Base-by-base conservation (phyloP, 2,797 vertebrate genomes). In the Hoplostethus mediterraneus region DNA sequence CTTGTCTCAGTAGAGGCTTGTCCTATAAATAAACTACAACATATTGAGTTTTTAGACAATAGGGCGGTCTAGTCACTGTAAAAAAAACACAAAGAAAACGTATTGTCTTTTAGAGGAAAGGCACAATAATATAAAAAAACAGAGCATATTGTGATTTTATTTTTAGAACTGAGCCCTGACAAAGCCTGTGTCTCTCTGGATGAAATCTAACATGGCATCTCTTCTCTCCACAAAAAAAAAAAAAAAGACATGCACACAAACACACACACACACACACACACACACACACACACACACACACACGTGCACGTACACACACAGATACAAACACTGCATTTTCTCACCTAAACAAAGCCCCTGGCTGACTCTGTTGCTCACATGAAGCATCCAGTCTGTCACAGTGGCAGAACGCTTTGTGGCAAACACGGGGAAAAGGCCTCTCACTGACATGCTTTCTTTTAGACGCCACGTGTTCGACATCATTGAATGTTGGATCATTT, bases 371-470 rank as follows among this genome's bases (percentile, higher is more conserved):
- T 28, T 28, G 28, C 28, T 28, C 28, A 28, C 28, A 75, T 80
- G 84, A 82, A 78, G 71, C 82, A 79, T 80, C 70, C 81, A 82
- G 83, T 77, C 89, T 85, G 86, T 89, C 82, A 80, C 60, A 66
- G 75, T 72, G 83, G 86, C 73, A 79, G 73, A 72, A 79, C 82
- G 82, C 85, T 84, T 89, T 80, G 81, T 87, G 87, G 82, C 57
- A 59, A 82, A 75, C 63, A 82, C 85, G 79, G 28, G 48, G 73
- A 84, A 53, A 68, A 47, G 69, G 76, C 63, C 65, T 82, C 63
- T 47, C 64, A 65, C 60, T 83, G 82, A 86, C 85, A 79, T 13
- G 53, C 79, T 73, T 59, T 70, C 58, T 79, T 79, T 85, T 79
- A 63, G 80, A 87, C 14, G 49, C 71, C 62, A 52, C 73, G 63